Conservation (phyloP, 2,113 vertebrate genomes). For the Rhinoptilus africanus region DNA sequence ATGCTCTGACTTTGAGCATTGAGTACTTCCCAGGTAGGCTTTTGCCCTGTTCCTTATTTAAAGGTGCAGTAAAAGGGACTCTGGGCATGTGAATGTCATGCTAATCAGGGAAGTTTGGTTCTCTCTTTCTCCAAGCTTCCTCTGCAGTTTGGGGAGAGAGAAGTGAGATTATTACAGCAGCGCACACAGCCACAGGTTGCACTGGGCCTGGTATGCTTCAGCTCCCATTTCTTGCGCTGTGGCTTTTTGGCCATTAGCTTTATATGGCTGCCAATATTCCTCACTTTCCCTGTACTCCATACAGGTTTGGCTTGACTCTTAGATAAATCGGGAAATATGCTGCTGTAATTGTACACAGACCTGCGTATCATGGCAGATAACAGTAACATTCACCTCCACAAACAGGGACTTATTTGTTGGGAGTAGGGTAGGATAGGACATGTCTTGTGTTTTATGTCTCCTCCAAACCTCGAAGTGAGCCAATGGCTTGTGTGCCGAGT, state of each 20-base stretch:
- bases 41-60: background rate
- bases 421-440: background rate
- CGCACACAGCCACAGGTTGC: background rate
- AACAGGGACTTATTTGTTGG: background rate
- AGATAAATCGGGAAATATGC: background rate
- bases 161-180: background rate
- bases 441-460: background rate
- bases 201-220: background rate
- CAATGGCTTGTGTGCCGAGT: background rate
- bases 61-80: background rate
- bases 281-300: background rate
- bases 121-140: background rate
- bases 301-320: background rate
- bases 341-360: background rate
- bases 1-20: background rate
- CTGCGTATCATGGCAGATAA: background rate
- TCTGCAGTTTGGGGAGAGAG: background rate
- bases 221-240: background rate
- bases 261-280: background rate
- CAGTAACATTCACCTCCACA: background rate
- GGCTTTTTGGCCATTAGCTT: background rate
- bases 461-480: background rate
- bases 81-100: background rate
- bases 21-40: background rate
- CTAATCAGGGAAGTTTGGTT: background rate